Evolutionary conservation across 2,797 vertebrate species (phyloP), one percentile per base, ranked within the genome.

Genomic region (Artibeus jamaicensis): DNA sequence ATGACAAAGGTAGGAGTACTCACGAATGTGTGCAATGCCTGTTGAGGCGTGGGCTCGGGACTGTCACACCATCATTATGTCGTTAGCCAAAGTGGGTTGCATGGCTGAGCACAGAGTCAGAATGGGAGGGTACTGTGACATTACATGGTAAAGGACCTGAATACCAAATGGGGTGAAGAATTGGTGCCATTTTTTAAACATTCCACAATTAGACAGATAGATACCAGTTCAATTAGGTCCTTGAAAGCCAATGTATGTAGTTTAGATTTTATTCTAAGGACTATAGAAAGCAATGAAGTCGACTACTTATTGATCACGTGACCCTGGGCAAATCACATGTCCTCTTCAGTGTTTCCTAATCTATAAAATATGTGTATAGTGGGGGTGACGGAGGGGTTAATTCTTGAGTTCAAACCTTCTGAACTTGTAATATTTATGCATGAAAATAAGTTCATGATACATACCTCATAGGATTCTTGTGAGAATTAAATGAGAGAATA

Each of bases 81-180:
- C 55, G 0, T 46, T 44, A 53, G 42, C 10, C 74, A 81, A 70
- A 76, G n/a, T 24, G 46, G n/a, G 34, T 42, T 9, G 3, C 14
- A 2, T 4, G 12, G 57, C 62, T 70, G 81, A 70, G 44, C 59
- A 48, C 50, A n/a, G 46, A 48, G 15, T 50, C 29, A 6, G n/a
- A 42, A 18, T 1, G 16, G 4, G 29, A 19, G 29, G 2, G 5
- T 1, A 0, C 21, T 11, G 0, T 5, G 5, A 78, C 62, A 59
- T 62, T 37, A 48, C 10, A n/a, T 5, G 14, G 22, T 18, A 22
- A 81, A 76, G 46, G n/a, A 6, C 18, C 26, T 59, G 48, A 11
- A 74, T 10, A 44, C 8, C 39, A 48, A 32, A 6, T 22, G 22
- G 21, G 3, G 14, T 77, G 22, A 50, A 67, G 19, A 79, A n/a